Percentiles rank a stretch among this genome's conserved stretches.
Conservation (phyloP, 37 sponge, comb jelly and placozoan species). For the Cliona cf. orientalis region DNA sequence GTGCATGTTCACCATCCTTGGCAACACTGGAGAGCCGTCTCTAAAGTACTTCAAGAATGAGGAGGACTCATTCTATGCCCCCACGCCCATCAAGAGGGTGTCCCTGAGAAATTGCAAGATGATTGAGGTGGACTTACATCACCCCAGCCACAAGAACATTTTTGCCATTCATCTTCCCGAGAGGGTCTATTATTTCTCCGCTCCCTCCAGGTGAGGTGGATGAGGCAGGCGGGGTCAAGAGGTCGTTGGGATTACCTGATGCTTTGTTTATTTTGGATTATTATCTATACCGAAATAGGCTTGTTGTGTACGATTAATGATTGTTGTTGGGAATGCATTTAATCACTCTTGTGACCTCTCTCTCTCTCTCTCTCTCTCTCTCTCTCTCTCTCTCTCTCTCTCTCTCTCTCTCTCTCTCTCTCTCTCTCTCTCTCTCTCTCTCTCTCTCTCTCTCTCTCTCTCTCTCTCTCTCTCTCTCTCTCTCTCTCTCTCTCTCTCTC, state of each 20-base stretch:
- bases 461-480: not conserved
- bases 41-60: conserved; percentile 63
- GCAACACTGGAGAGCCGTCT: conserved; percentile 16
- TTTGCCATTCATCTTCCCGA: conserved; percentile 73
- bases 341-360: too few species aligned
- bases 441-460: not conserved
- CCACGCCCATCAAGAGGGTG: conserved; percentile 48
- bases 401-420: not conserved
- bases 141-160: conserved; percentile 47
- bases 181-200: conserved; percentile 75
- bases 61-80: conserved; percentile 19
- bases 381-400: not conserved
- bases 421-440: not conserved
- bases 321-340: not conserved
- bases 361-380: not conserved
- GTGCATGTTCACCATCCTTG: conserved; percentile 21
- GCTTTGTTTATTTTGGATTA: too few species aligned
- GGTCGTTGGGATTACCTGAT: too few species aligned
- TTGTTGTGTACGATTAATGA: too few species aligned
- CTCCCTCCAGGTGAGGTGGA: conserved; percentile 70
- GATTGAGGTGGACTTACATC: conserved; percentile 40
- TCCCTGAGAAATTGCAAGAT: conserved; percentile 41
- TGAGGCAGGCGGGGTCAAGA: too few species aligned
- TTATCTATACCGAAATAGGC: too few species aligned
- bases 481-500: not conserved